Evolutionary conservation across 2,797 vertebrate species (phyloP), one percentile per base, ranked within the genome.

Genomic region (Sebastes hopkinsi): DNA sequence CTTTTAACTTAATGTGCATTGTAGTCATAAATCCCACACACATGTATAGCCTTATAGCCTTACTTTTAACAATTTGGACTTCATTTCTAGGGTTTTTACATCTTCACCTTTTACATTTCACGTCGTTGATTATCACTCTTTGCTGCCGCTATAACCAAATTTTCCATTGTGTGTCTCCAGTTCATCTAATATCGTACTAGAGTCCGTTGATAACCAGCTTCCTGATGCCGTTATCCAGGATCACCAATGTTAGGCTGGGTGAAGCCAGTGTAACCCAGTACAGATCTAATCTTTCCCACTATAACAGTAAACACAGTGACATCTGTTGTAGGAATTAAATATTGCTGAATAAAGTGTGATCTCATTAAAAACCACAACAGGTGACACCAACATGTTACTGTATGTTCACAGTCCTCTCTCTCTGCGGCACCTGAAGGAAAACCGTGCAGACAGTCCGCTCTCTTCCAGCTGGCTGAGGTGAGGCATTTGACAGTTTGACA

Each of bases 391-490:
- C 82, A 93, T 95, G 95, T 96, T 62, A 4, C 55, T 84, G 12
- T 88, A 66, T 97, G 95, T 94, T 97, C 95, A 90, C 95, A 96
- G 93, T 95, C 95, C 76, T 96, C 96, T 27, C 94, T 96, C 50
- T 89, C 97, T 87, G 93, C 85, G 62, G 92, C 90, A 80, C 88
- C 95, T 8, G 98, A 98, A 84, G 95, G 95, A 82, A 99, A 97
- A 94, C 96, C 96, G 74, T 98, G 96, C 92, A 95, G 97, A 80
- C 97, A 98, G 92, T 98, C 97, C 0, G 96, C 97, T 75, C 97
- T 99, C 90, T 99, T 99, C 95, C 97, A 99, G 89, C 95, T 99
- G 67, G 98, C 98, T 83, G 98, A 99, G 97, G 97, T 98, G 96
- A 95, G 78, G 16, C 27, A 62, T 9, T n/a, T 13, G 14, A 36